Base-by-base conservation (phyloP, 2,113 vertebrate species). In the Callaeas wilsoni region DNA sequence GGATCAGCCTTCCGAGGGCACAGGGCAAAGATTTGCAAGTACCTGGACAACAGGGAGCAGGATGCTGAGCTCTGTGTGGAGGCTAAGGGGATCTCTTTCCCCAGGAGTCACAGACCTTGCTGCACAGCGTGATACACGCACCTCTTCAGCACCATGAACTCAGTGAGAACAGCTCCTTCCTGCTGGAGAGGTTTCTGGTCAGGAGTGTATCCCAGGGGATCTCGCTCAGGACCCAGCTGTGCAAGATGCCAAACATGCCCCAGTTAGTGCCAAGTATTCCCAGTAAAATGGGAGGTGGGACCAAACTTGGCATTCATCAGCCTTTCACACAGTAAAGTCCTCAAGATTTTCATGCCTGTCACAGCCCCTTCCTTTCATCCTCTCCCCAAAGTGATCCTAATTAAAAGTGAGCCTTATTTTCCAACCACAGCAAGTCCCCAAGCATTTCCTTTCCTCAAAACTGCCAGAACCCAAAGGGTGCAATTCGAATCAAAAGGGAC, bases 381-480 rank as follows among this genome's bases (percentile, higher is more conserved):
- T 68, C 37, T 87, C 68, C 91, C 52, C 86, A 74, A 92, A 94
- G 65, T 2, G 18, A 90, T n/a, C 41, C 56, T 94, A 77, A 84
- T 67, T 94, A 70, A 86, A 92, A 95, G 14, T 2, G 1, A 91
- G 65, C 50, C 56, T 89, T 33, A 63, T 94, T 94, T 90, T 91
- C 93, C 85, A 63, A 71, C 77, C 85, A 84, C 81, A 93, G 60
- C 73, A 73, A 0, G 1, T 79, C 82, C 79, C 79, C 77, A 74
- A 89, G 84, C 53, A 71, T 87, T 93, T 96, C 91, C 95, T 95
- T 80, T 96, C 41, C 89, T 84, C 84, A 70, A 94, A 82, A 77
- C 69, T 4, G 0, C 35, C 89, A 82, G 84, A 93, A 95, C 64
- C 67, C 82, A 89, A 93, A 84, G 94, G 70, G 75, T 82, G 70